Evolutionary conservation across 2,113 vertebrate species (phyloP).

Genomic region (Pedionomus torquatus): DNA sequence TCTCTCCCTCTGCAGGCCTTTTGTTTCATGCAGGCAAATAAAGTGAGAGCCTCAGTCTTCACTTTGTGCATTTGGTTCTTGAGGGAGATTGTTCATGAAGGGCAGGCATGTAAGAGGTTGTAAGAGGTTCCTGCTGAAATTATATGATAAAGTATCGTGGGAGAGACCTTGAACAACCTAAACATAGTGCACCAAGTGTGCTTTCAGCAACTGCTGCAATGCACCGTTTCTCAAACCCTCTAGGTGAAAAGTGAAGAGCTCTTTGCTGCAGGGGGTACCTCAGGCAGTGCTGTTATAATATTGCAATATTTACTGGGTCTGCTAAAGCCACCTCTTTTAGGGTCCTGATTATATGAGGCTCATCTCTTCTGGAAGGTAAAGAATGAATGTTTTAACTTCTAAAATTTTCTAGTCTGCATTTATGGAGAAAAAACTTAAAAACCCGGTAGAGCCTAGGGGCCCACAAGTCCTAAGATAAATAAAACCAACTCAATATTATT

Average conservation of each 20-base stretch:
- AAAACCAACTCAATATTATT: background rate
- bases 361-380: background rate
- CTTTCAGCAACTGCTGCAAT: background rate
- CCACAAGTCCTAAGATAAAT: background rate
- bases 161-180: background rate
- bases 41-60: background rate
- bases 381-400: background rate
- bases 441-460: background rate
- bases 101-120: background rate
- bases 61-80: background rate
- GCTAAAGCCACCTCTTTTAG: background rate
- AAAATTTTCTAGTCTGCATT: background rate
- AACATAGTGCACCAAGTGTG: background rate
- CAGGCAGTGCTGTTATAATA: background rate
- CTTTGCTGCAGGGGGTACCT: background rate
- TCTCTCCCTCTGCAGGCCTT: background rate
- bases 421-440: background rate
- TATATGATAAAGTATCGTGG: background rate
- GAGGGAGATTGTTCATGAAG: background rate
- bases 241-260: background rate
- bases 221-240: background rate
- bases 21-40: background rate
- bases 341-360: background rate
- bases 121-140: background rate
- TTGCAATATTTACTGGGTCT: background rate